These are phyloP conservation scores for Manis pentadactyla DNA, from an alignment of 2,797 vertebrate genomes.

Conservation along the genomic window DNA sequence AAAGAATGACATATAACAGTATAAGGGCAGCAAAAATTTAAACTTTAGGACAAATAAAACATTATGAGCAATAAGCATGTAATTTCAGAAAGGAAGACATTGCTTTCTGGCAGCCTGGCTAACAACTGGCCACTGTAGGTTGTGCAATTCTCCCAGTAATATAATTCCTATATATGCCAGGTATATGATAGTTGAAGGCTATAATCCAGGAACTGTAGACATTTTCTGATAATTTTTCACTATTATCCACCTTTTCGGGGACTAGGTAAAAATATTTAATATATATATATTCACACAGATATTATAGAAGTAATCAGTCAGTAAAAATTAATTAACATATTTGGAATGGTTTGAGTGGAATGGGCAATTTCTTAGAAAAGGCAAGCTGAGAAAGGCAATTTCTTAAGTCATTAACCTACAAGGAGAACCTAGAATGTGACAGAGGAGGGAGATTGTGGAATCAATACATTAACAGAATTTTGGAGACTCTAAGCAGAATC, in stretches of 20 bases:
- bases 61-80: constrained; percentile 45
- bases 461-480: background rate
- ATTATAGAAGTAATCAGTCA: background rate
- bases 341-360: background rate
- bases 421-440: background rate
- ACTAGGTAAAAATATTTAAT: background rate
- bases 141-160: constrained; percentile 74
- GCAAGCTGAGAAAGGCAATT: background rate
- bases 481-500: background rate
- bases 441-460: background rate
- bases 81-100: constrained; percentile 59
- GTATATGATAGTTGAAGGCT: constrained; percentile 16
- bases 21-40: constrained; percentile 75
- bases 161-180: constrained; percentile 53
- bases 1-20: constrained; percentile 74
- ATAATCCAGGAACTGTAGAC: background rate
- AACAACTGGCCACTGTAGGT: constrained; percentile 50
- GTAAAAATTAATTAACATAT: constrained; percentile 5
- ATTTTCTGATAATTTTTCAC: constrained; percentile 45
- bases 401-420: background rate
- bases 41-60: constrained; percentile 74
- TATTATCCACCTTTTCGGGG: background rate
- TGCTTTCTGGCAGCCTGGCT: constrained; percentile 53
- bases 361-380: background rate
- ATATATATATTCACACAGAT: background rate